A percentile compares a stretch with the other conserved stretches of the same genome.
Conservation (phyloP, 2,888 invertebrate species). For the Blera fallax region DNA sequence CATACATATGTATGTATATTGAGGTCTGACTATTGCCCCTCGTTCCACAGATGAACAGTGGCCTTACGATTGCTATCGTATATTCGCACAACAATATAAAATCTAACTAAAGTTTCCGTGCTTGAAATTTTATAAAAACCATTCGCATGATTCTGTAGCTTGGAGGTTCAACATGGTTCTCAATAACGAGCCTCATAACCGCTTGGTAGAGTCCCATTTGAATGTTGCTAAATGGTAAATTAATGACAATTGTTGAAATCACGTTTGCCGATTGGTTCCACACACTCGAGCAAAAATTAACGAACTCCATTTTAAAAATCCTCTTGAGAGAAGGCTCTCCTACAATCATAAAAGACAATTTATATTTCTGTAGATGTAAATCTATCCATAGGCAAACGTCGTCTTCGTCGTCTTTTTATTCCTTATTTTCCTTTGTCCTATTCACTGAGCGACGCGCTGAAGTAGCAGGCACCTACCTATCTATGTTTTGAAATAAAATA, state of each 20-base stretch:
- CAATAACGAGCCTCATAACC: too few relatives aligned
- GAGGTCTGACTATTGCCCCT: too few relatives aligned
- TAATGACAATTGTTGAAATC: background rate
- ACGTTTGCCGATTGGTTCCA: background rate
- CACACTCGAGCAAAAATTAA: background rate
- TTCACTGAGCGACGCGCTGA: background rate
- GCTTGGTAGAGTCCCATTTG: too few relatives aligned
- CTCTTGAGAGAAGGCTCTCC: background rate
- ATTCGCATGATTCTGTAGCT: too few relatives aligned
- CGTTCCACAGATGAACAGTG: too few relatives aligned
- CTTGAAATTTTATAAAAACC: too few relatives aligned
- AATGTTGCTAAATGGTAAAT: background rate
- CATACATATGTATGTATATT: too few relatives aligned
- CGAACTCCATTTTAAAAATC: constrained; percentile 22
- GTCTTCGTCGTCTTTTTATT: background rate
- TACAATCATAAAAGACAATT: background rate
- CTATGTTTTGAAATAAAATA: constrained; percentile 80
- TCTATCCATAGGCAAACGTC: constrained; percentile 28
- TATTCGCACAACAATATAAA: too few relatives aligned
- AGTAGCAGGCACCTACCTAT: constrained; percentile 50
- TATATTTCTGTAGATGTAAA: constrained; percentile 1
- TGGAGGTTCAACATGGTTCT: too few relatives aligned
- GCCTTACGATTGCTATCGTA: too few relatives aligned
- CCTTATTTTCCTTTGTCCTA: constrained; percentile 22
- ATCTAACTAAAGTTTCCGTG: too few relatives aligned